These are phyloP conservation scores for Xenus cinereus DNA, from an alignment of 2,113 vertebrate genomes.

Conservation along the genomic window DNA sequence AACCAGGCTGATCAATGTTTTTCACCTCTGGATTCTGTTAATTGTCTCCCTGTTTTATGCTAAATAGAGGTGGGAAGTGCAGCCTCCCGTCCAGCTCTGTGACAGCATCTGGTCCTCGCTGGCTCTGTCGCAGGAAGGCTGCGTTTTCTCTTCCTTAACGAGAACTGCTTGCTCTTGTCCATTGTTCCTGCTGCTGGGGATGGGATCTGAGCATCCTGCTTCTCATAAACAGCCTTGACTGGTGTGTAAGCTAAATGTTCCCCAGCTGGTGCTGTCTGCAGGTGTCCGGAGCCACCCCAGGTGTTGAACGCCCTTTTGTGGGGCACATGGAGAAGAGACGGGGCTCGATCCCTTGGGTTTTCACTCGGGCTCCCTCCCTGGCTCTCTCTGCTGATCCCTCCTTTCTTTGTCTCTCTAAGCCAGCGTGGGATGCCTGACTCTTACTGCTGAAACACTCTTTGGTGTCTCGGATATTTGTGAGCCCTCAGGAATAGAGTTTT, in stretches of 20 bases:
- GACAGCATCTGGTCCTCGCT: background rate
- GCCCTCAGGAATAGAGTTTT: background rate
- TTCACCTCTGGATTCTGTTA: background rate
- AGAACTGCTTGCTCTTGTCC: background rate
- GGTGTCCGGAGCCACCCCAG: background rate
- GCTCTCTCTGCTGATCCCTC: background rate
- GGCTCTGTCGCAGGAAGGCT: background rate
- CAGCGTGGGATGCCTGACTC: background rate
- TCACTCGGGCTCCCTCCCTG: background rate
- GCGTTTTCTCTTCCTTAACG: background rate
- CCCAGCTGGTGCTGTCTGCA: background rate
- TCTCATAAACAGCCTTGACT: background rate
- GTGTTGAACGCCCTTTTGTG: background rate
- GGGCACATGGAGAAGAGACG: rapidly evolving
- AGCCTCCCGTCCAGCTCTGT: background rate
- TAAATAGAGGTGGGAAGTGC: background rate
- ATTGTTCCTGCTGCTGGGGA: background rate
- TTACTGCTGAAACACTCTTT: background rate
- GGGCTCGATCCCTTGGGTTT: background rate
- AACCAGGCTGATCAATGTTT: background rate
- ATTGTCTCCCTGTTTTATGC: background rate
- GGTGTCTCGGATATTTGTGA: background rate
- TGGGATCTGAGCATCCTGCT: background rate
- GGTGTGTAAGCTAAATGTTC: background rate
- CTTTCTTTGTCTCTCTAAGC: background rate